Conservation (phyloP, 2,797 vertebrate genomes). For the Protosalanx chinensis region DNA sequence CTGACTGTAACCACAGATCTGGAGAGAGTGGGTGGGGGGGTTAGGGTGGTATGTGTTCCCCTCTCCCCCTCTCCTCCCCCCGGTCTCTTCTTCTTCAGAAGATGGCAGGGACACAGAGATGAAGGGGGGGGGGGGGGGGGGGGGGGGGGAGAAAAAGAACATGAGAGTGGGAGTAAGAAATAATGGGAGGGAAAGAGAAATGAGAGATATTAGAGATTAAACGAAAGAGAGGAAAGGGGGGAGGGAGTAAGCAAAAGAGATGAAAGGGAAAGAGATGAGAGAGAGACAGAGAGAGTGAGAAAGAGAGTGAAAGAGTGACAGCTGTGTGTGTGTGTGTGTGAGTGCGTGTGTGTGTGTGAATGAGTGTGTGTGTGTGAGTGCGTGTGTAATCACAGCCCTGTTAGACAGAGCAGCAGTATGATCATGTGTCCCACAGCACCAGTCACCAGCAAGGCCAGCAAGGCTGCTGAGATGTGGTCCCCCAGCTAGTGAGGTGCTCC, state of each 20-base stretch:
- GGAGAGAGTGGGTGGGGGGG: too few species aligned
- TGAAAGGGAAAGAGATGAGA: neutral
- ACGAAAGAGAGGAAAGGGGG: neutral
- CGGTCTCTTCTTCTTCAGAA: too few species aligned
- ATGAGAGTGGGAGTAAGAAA: too few species aligned
- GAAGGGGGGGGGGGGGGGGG: too few species aligned
- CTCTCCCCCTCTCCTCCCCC: too few species aligned
- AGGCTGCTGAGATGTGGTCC: neutral
- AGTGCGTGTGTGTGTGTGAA: too few species aligned
- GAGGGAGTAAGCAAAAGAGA: neutral
- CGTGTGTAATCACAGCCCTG: neutral
- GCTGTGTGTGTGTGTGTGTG: neutral
- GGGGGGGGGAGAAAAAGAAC: too few species aligned
- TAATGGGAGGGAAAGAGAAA: too few species aligned
- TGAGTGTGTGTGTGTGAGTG: neutral
- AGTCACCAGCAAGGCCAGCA: slow-evolving; percentile 28
- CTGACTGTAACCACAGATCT: neutral
- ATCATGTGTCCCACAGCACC: slow-evolving; percentile 37
- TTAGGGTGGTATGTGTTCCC: too few species aligned
- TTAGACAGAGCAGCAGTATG: slow-evolving; percentile 10
- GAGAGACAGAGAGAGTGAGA: neutral
- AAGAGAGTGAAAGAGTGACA: neutral
- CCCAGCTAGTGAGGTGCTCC: neutral
- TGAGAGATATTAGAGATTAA: neutral
- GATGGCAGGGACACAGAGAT: too few species aligned